Evolutionary conservation across 2,888 invertebrate genomes (phyloP), one percentile per base, ranked within the genome.

Genomic region (Drosophila planitibia): DNA sequence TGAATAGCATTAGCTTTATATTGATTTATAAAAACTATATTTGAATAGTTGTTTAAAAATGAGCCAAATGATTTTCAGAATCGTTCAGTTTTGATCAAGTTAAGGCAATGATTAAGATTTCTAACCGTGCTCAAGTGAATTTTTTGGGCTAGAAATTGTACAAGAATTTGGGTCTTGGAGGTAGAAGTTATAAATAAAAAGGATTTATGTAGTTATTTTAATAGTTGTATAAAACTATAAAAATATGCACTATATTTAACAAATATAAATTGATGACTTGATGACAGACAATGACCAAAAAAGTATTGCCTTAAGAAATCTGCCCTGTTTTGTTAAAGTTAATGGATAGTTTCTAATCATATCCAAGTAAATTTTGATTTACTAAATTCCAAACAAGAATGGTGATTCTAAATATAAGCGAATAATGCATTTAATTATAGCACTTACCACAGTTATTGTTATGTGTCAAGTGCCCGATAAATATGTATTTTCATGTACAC

Each of bases 391-490:
- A 7, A 16, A 2, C 2, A 16, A 25, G 25, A 37, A n/a, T 14
- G 1, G 1, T 12, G 16, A 19, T 51, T 51, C 51, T 51, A 30
- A 51, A 25, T 19, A 5, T 30, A 30, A 4, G 6, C 22, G 53
- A 7, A 14, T 47, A 9, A 25, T 47, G n/a, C 19, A 49, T 54
- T 39, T 58, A 32, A 37, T 28, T 53, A 41, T 55, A 66, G 64
- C 57, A 62, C 51, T 49, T 51, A 64, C 78, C 47, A 22, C 28
- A 44, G 19, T 33, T 25, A 16, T 33, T 28, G 61, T 55, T 51
- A 61, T 65, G 61, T 87, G 85, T 87, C 89, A 89, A 90, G 84
- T 84, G 85, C 68, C 39, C 32, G 44, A 19, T 32, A 41, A n/a
- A 57, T 58, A 25, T 19, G 25, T 25, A 25, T 47, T 47, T 25